These are phyloP conservation scores for Ameiurus melas DNA, from an alignment of 2,113 vertebrate species.

Conservation along the genomic window DNA sequence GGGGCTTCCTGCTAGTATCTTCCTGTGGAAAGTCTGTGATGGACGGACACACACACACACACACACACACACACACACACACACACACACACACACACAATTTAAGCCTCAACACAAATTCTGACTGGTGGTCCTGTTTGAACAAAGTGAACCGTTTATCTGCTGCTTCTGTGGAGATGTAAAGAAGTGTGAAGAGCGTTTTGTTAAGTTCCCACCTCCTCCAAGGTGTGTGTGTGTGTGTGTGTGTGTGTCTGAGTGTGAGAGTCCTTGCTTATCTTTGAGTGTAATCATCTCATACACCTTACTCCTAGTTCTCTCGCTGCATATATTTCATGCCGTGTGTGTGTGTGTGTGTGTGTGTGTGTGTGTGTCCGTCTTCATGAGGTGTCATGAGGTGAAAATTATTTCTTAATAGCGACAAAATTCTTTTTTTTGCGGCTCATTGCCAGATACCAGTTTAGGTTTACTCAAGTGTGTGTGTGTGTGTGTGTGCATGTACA, in stretches of 20 bases:
- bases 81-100: neutral
- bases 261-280: neutral
- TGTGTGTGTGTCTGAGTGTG: neutral
- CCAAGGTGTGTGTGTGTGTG: neutral
- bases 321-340: neutral
- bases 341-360: neutral
- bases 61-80: neutral
- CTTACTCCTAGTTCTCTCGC: neutral
- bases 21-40: conserved; percentile 42
- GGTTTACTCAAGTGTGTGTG: neutral
- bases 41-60: neutral
- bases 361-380: too few species aligned
- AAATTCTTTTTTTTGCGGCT: conserved; percentile 17
- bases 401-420: conserved; percentile 64
- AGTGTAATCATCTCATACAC: neutral
- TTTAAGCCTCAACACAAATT: neutral
- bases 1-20: neutral
- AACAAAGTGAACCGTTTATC: neutral
- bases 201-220: conserved; percentile 6
- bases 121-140: neutral
- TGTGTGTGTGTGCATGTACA: neutral
- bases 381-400: conserved; percentile 61
- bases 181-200: conserved; percentile 8
- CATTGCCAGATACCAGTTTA: conserved; percentile 55
- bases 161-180: neutral